Evolutionary conservation across 2,888 invertebrate genomes (phyloP), one percentile per base, ranked within the genome.

Genomic region (Microctonus aethiopoides): DNA sequence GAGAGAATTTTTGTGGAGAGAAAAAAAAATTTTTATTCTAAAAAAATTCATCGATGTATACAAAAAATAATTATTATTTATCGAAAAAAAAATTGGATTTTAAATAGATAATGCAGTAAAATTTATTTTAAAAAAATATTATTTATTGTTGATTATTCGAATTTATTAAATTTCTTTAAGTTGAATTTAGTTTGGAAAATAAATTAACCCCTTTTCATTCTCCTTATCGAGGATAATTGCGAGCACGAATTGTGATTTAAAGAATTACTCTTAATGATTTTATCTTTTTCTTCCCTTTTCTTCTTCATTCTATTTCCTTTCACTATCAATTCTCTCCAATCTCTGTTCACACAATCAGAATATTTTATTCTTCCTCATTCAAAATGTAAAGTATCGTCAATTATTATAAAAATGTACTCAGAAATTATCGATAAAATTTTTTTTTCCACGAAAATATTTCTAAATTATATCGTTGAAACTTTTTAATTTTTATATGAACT

Each of bases 241-340:
- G 22, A 52, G 7, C 51, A 11, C 20, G 51, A 20, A 22, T 9
- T 22, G 2, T 9, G 22, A 24, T 13, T 11, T 10, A 11, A 54
- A 24, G 54, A 54, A 60, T 70, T 65, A 65, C 63, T 54, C 54
- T 39, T 16, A 36, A 74, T 51, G 66, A 75, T 72, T 74, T 73
- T 34, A 67, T 51, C 52, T 70, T 62, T 1, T 6, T n/a, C 7
- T 2, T 51, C 63, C 62, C 66, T 67, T 65, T 26, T 62, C 57
- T n/a, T 9, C 26, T 13, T 24, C 9, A 54, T 29, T 29, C 26
- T 46, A n/a, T 6, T 7, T 16, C 2, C 46, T 16, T 20, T 5
- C 26, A n/a, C 24, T 54, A 54, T 54, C 54, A 54, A 54, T 54
- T 26, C 54, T 16, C 7, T 13, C 24, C 26, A 26, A 54, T 54